phyloP scores from a whole-genome alignment of 2,113 vertebrate species.

The Puffinus mauretanicus region DNA sequence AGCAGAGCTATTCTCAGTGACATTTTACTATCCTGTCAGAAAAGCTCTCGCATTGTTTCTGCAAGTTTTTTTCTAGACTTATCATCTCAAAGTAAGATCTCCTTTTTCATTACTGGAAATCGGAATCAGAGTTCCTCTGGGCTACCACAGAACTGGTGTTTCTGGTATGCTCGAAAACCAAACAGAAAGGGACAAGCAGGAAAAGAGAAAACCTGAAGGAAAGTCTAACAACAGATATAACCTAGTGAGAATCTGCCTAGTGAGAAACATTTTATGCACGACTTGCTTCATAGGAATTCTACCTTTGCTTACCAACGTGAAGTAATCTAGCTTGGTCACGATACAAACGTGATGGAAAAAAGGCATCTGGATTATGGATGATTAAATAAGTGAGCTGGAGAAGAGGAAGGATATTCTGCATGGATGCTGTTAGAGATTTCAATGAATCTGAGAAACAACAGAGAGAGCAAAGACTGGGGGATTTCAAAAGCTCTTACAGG shows the following conservation, averaged over 20 bases:
- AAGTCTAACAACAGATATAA: not conserved
- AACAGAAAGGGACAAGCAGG: not conserved
- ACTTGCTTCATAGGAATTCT: not conserved
- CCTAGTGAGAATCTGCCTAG: not conserved
- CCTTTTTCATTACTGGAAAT: not conserved
- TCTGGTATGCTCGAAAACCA: not conserved
- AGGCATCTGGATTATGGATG: not conserved
- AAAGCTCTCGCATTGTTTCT: not conserved
- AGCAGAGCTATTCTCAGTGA: not conserved
- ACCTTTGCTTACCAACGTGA: not conserved
- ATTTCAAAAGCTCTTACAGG: not conserved
- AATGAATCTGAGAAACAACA: not conserved
- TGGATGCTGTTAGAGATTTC: not conserved
- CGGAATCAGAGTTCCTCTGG: not conserved
- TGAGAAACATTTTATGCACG: not conserved
- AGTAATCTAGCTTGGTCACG: not conserved
- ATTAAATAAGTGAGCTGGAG: not conserved
- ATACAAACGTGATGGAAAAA: not conserved
- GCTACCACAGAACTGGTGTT: not conserved
- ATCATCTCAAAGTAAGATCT: not conserved
- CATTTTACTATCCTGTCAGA: constrained; percentile 7
- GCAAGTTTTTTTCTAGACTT: not conserved
- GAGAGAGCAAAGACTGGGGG: not conserved
- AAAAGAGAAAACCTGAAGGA: not conserved
- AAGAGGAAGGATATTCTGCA: not conserved